Conservation (phyloP, 1,140 invertebrate species). For the Tetragonula clypearis region DNA sequence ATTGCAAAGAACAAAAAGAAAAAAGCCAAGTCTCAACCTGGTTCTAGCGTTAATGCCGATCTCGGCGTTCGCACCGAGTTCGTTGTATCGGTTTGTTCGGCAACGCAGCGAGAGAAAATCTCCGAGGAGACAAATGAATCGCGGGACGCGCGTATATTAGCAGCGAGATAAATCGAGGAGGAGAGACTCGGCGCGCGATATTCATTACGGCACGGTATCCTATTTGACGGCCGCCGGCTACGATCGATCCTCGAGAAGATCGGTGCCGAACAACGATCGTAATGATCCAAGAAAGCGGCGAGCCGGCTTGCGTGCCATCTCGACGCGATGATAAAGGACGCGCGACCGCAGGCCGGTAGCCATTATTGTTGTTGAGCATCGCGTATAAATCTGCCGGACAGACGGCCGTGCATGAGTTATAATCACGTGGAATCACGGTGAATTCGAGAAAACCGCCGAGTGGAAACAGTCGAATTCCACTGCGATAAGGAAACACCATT, state of each 20-base stretch:
- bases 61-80: no score
- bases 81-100: no score
- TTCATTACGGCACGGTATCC: constrained; percentile 41
- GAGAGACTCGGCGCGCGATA: constrained; percentile 11
- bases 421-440: not conserved
- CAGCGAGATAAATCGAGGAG: constrained; percentile 42
- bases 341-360: constrained; percentile 49
- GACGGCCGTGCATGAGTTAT: constrained; percentile 68
- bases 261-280: constrained; percentile 50
- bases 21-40: no score
- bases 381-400: constrained; percentile 63
- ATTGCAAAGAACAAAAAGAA: no score
- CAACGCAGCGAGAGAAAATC: not conserved
- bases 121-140: not conserved
- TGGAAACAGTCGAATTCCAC: not conserved
- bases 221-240: constrained; percentile 37
- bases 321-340: constrained; percentile 58
- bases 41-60: no score
- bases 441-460: not conserved
- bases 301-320: constrained; percentile 23
- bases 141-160: constrained; percentile 17
- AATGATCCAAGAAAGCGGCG: constrained; percentile 50
- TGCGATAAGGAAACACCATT: not conserved
- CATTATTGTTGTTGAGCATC: constrained; percentile 55
- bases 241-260: constrained; percentile 54